Percentiles rank a stretch among this genome's conserved stretches.
These are phyloP conservation scores for Mythimna pallens DNA, from an alignment of 2,888 invertebrate species.

Conservation along the genomic window DNA sequence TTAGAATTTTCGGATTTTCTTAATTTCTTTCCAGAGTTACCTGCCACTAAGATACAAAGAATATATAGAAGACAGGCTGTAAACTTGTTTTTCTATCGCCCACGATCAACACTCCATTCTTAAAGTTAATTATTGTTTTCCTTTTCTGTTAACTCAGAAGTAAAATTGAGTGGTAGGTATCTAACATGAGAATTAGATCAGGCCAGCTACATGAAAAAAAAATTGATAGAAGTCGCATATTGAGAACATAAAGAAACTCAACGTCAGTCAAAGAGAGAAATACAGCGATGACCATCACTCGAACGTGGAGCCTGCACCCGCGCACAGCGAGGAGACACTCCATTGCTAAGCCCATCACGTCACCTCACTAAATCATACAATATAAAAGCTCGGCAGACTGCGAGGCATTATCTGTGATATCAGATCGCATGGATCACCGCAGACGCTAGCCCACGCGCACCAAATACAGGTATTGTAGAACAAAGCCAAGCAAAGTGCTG, in stretches of 20 bases:
- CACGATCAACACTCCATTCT: slow-evolving; percentile 3
- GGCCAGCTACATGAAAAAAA: too few species aligned
- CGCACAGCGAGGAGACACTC: not conserved
- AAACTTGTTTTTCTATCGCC: slow-evolving; percentile 11
- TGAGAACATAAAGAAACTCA: not conserved
- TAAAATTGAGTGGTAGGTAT: not conserved
- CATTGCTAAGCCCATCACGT: not conserved
- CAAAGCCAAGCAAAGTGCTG: not conserved
- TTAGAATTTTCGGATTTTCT: not conserved
- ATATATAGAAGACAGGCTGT: not conserved
- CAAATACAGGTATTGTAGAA: slow-evolving; percentile 25
- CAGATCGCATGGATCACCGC: slow-evolving; percentile 44
- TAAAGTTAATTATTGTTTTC: slow-evolving; percentile 3
- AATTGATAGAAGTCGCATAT: not conserved
- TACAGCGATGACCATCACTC: not conserved
- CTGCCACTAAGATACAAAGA: not conserved
- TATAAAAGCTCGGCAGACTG: slow-evolving; percentile 32
- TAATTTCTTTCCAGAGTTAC: not conserved
- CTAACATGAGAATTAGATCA: not conserved
- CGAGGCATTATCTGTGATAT: slow-evolving; percentile 45
- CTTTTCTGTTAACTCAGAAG: not conserved
- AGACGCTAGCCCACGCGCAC: slow-evolving; percentile 47
- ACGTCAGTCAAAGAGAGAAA: not conserved
- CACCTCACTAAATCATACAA: slow-evolving; percentile 36
- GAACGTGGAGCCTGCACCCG: slow-evolving; percentile 3